Conservation (phyloP, 2,888 invertebrate genomes). For the Cyrtodaria siliqua region DNA sequence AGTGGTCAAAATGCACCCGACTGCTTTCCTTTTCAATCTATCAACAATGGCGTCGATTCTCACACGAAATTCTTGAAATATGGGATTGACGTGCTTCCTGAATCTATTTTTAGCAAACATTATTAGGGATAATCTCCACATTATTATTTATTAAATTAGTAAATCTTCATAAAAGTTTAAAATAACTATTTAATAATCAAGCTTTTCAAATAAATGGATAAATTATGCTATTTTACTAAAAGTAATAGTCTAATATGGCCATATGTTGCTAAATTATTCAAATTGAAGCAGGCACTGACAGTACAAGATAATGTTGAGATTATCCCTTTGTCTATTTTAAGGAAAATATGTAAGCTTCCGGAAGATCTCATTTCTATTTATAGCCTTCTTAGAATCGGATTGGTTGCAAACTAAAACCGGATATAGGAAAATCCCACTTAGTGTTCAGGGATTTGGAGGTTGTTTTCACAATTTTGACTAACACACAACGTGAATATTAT, state of each 20-base stretch:
- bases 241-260: no score
- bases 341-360: slow-evolving; percentile 4
- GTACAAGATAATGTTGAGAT: not conserved
- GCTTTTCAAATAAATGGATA: no score
- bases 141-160: no score
- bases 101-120: slow-evolving; percentile 6
- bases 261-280: not conserved
- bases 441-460: no score
- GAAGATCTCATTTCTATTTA: not conserved
- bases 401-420: no score
- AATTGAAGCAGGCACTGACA: not conserved
- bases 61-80: slow-evolving; percentile 4
- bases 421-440: no score
- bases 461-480: no score
- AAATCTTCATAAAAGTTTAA: no score
- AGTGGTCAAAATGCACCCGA: not conserved
- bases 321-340: slow-evolving; percentile 13
- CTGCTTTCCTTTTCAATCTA: slow-evolving; percentile 2
- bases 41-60: slow-evolving; percentile 48
- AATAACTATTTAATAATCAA: no score
- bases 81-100: slow-evolving; percentile 1
- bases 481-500: no score
- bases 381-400: no score
- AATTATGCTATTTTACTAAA: no score
- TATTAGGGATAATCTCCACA: slow-evolving; percentile 10